A percentile compares a stretch with the other conserved stretches of the same genome.
phyloP scores from a whole-genome alignment of 1,140 invertebrate genomes.

The Cyphomyrmex costatus region DNA sequence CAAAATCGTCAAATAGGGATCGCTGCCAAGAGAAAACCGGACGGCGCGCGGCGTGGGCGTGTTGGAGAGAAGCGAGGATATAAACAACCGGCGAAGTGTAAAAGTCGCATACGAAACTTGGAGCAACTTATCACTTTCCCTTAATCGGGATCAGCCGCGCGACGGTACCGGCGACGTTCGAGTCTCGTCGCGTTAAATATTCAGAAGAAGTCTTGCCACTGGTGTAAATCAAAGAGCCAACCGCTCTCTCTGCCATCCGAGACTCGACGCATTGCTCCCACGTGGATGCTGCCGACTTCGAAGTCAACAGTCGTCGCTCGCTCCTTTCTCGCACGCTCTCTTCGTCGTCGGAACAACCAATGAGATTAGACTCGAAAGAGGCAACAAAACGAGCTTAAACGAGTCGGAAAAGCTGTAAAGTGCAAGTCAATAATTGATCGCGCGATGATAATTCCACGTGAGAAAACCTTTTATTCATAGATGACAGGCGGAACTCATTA shows the following conservation, averaged over 20 bases:
- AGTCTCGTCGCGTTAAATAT: conserved; percentile 80
- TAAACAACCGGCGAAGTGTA: conserved; percentile 69
- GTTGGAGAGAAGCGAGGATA: conserved; percentile 41
- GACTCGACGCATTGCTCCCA: conserved; percentile 69
- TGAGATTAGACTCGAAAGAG: conserved; percentile 40
- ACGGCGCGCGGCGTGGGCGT: no score
- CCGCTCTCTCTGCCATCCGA: conserved; percentile 63
- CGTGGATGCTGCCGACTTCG: conserved; percentile 60
- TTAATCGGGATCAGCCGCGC: conserved; percentile 81
- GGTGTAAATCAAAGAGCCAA: conserved; percentile 78
- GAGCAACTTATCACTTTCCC: conserved; percentile 81
- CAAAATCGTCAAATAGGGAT: conserved; percentile 43
- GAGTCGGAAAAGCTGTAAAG: not conserved
- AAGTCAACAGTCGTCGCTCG: conserved; percentile 60
- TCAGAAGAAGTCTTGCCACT: conserved; percentile 77
- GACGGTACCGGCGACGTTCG: conserved; percentile 70
- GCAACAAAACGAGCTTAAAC: conserved; percentile 25
- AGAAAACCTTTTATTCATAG: not conserved
- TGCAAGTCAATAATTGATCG: conserved; percentile 27
- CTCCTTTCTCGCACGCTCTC: not conserved
- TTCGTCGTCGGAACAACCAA: conserved; percentile 29
- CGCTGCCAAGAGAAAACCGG: not conserved
- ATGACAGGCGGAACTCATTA: not conserved
- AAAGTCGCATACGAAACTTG: conserved; percentile 73
- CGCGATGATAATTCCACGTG: not conserved